Evolutionary conservation across 2,797 vertebrate genomes (phyloP).

Genomic region (Catamblyrhynchus diadema): DNA sequence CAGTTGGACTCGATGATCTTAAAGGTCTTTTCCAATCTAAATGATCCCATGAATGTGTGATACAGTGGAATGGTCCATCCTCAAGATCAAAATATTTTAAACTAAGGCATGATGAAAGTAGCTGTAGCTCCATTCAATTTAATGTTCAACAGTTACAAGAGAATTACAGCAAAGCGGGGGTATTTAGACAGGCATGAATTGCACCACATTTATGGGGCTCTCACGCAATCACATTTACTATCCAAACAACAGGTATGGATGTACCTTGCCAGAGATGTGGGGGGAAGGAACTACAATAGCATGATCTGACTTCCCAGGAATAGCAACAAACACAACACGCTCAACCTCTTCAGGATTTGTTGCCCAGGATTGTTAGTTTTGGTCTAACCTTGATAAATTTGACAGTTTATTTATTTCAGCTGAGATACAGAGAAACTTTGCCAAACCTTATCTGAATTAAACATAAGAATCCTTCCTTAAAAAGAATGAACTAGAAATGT

Average conservation of each 20-base stretch:
- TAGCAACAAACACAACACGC: background rate
- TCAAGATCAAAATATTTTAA: background rate
- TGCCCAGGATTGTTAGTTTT: background rate
- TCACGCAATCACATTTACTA: background rate
- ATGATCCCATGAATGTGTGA: background rate
- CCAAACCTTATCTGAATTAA: background rate
- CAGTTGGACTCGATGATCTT: background rate
- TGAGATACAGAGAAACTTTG: background rate
- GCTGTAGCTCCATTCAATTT: background rate
- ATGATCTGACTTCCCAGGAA: background rate
- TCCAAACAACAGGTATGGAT: background rate
- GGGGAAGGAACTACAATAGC: fast-evolving
- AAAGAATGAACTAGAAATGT: background rate
- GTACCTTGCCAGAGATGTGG: background rate
- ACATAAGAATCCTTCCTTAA: background rate
- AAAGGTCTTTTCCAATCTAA: background rate
- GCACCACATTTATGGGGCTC: background rate
- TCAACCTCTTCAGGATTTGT: background rate
- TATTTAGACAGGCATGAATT: background rate
- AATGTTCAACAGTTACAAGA: background rate
- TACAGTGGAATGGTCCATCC: background rate
- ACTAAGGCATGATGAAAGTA: background rate
- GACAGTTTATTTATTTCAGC: background rate
- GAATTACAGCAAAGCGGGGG: background rate
- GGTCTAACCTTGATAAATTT: background rate